These are phyloP conservation scores for Ammospiza caudacuta DNA, from an alignment of 2,113 vertebrate genomes.

Conservation along the genomic window DNA sequence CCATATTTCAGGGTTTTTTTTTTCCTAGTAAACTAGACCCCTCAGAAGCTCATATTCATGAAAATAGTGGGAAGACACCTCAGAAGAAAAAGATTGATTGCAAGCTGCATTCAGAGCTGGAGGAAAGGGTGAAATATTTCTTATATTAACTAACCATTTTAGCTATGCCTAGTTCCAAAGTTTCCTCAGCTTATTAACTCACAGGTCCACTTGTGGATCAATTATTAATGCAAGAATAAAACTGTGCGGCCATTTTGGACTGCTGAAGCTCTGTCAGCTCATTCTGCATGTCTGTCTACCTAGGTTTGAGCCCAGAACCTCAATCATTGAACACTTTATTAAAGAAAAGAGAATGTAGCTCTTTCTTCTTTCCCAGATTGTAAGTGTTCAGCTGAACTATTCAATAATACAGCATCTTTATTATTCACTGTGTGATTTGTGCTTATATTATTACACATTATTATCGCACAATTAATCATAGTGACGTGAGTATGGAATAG, in stretches of 20 bases:
- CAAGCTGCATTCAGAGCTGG: not conserved
- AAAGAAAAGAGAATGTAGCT: not conserved
- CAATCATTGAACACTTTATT: not conserved
- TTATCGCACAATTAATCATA: slow-evolving; percentile 12
- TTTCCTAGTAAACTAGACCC: not conserved
- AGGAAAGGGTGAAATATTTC: not conserved
- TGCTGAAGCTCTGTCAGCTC: not conserved
- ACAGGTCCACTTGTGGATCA: not conserved
- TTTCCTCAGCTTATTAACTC: slow-evolving; percentile 4
- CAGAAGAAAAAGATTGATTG: not conserved
- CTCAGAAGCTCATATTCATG: not conserved
- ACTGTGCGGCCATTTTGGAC: not conserved
- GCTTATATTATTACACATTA: not conserved
- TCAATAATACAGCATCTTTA: not conserved
- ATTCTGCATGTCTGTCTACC: not conserved
- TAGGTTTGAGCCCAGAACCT: not conserved
- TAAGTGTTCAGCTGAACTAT: not conserved
- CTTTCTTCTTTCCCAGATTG: not conserved
- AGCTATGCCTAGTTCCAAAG: not conserved
- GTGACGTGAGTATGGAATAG: not conserved
- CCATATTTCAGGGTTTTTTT: not conserved
- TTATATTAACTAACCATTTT: not conserved
- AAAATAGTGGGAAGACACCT: not conserved
- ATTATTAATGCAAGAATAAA: slow-evolving; percentile 17
- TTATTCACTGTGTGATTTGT: not conserved